Percentiles rank a stretch among this genome's conserved stretches.
Conservation (phyloP, 92 coral and sea anemone genomes). For the Scolanthus callimorphus region DNA sequence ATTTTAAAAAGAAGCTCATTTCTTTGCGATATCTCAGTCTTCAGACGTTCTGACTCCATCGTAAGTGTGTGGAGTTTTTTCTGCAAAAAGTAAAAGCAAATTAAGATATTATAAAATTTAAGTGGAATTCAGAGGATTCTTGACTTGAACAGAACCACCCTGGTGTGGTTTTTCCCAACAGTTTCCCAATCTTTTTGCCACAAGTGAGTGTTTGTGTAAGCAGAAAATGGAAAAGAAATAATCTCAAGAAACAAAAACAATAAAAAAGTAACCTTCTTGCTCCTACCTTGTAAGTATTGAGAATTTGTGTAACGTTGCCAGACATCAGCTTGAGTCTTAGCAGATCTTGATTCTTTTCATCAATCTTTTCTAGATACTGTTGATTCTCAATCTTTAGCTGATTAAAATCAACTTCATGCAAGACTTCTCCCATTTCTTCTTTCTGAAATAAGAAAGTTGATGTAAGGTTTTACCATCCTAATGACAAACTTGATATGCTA, state of each 20-base stretch:
- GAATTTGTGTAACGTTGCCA: slow-evolving; percentile 90
- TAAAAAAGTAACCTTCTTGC: no score
- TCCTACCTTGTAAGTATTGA: slow-evolving; percentile 86
- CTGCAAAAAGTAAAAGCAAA: slow-evolving; percentile 44
- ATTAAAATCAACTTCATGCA: slow-evolving; percentile 97
- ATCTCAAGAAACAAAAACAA: no score
- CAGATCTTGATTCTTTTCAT: slow-evolving; percentile 95
- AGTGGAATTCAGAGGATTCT: no score
- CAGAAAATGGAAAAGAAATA: no score
- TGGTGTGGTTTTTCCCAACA: no score
- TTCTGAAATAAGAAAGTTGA: slow-evolving; percentile 40
- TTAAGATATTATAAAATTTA: no score
- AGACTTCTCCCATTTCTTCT: slow-evolving; percentile 99
- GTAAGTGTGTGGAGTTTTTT: slow-evolving; percentile 94
- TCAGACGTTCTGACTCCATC: slow-evolving; percentile 84
- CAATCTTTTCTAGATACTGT: slow-evolving; percentile 98
- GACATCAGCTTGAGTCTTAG: slow-evolving; percentile 92
- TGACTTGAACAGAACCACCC: no score
- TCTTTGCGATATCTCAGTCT: slow-evolving; percentile 79
- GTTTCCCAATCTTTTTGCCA: no score
- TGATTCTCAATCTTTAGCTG: slow-evolving; percentile 98
- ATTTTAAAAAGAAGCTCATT: slow-evolving; percentile 87
- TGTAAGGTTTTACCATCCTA: no score
- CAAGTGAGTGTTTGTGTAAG: no score
- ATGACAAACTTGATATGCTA: no score